phyloP scores from a whole-genome alignment of 2,888 invertebrate genomes.

The Xylocampa areola region DNA sequence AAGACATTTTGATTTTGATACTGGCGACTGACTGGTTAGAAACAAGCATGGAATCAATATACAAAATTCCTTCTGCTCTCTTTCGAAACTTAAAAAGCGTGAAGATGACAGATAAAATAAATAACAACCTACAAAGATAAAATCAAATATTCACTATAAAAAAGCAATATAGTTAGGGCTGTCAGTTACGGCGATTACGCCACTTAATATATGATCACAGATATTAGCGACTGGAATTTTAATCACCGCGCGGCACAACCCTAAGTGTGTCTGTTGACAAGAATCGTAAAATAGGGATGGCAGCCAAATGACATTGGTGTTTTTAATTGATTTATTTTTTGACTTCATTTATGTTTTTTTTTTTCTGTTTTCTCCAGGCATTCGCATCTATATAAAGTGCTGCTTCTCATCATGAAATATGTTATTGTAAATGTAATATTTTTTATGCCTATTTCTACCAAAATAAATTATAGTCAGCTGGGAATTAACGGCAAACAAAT shows the following conservation, averaged over 20 bases:
- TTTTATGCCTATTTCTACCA: too few species aligned
- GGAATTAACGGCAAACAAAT: too few species aligned
- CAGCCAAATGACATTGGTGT: conserved; percentile 1
- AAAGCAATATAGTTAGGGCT: conserved; percentile 63
- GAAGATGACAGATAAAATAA: conserved; percentile 47
- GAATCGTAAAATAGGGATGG: conserved; percentile 69
- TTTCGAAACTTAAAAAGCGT: conserved; percentile 24
- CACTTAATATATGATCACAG: conserved; percentile 81
- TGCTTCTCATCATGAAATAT: too few species aligned
- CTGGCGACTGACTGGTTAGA: too few species aligned
- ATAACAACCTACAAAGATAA: conserved; percentile 58
- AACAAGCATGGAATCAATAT: too few species aligned
- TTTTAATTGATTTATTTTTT: neutral
- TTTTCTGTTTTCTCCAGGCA: too few species aligned
- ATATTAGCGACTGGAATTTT: conserved; percentile 83
- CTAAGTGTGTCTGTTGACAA: conserved; percentile 67
- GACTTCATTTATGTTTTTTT: neutral
- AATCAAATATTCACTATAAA: conserved; percentile 62
- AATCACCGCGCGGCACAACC: conserved; percentile 75
- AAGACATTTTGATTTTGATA: too few species aligned
- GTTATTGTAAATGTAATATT: too few species aligned
- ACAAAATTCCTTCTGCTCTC: neutral
- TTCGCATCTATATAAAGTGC: too few species aligned
- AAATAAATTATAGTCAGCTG: too few species aligned
- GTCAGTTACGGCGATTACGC: conserved; percentile 77